Evolutionary conservation across 2,888 invertebrate species (phyloP), one percentile per base, ranked within the genome.

Genomic region (Lepidocyrtoides sp.): DNA sequence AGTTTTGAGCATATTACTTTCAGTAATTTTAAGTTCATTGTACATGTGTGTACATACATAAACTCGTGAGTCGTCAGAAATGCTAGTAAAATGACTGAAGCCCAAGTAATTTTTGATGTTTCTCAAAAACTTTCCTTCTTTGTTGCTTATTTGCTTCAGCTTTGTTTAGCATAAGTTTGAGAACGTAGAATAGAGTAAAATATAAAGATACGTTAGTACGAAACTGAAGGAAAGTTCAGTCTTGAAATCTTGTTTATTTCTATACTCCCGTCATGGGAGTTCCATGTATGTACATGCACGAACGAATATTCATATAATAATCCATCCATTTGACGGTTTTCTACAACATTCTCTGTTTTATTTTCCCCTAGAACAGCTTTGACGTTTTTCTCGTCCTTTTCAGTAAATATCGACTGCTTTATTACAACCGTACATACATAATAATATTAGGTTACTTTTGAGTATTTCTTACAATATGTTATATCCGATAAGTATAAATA

Each of bases 71-170:
- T n/a, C 60, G 14, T 8, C 20, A 26, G 26, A 79, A 87, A 88
- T 81, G 60, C 66, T 79, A 75, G 20, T 48, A 20, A 69, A 88
- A 77, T 17, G 12, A 41, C 63, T 63, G 4, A 20, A 10, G 54
- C 81, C 51, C 88, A 69, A 89, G 82, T 82, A 89, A 82, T 82
- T 82, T 88, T 48, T 88, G 48, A 23, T 66, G 81, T 69, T 79
- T 69, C 81, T 20, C 63, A 26, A 54, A 86, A 69, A 86, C 75
- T 75, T 86, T 60, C 44, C 60, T 60, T 17, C 57, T 86, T 75
- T 54, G 29, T 75, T 86, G 44, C 26, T 12, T 60, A 26, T 75
- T 75, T 86, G 44, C 44, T 75, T 75, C n/a, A 84, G 10, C 26
- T 60, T 60, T 54, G 14, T 54, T 5, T 17, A 54, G 54, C 54